Percentiles rank a stretch among this genome's conserved stretches.
These are phyloP conservation scores for Streblospio benedicti DNA, from an alignment of 1,140 invertebrate genomes.

Conservation along the genomic window DNA sequence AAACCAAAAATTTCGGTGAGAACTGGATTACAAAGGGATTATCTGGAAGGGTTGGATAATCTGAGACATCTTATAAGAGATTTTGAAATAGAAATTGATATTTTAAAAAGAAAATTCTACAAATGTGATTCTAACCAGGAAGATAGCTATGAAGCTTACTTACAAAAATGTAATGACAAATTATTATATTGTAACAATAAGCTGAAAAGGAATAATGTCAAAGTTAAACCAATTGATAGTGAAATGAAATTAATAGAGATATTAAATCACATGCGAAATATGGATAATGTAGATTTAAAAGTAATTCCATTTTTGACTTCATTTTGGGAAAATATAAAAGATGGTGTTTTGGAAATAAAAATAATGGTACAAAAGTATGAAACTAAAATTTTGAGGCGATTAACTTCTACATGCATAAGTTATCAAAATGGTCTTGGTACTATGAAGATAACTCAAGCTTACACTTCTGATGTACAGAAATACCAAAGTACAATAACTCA, in stretches of 20 bases:
- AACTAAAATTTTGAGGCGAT: conserved; percentile 29
- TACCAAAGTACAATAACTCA: conserved; percentile 29
- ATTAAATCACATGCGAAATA: conserved; percentile 31
- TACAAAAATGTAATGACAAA: conserved; percentile 29
- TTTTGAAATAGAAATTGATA: background rate
- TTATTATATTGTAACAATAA: conserved; percentile 34
- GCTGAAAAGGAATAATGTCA: conserved; percentile 28
- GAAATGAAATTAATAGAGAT: conserved; percentile 31
- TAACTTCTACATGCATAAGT: conserved; percentile 35
- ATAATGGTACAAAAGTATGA: conserved; percentile 30
- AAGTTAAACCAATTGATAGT: conserved; percentile 32
- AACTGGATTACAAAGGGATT: background rate
- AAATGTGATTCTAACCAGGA: background rate
- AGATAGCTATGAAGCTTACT: conserved; percentile 16
- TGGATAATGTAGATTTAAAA: conserved; percentile 17
- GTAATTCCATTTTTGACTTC: conserved; percentile 26
- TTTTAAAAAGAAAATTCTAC: conserved; percentile 11
- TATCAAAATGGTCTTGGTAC: conserved; percentile 26
- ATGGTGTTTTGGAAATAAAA: conserved; percentile 25
- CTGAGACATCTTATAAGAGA: background rate
- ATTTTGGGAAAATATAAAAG: conserved; percentile 36
- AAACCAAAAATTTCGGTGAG: background rate
- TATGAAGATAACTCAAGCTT: conserved; percentile 31
- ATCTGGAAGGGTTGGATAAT: conserved; percentile 3
- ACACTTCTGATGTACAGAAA: conserved; percentile 29